These are phyloP conservation scores for Atherix ibis DNA, from an alignment of 2,888 invertebrate species.

Conservation along the genomic window DNA sequence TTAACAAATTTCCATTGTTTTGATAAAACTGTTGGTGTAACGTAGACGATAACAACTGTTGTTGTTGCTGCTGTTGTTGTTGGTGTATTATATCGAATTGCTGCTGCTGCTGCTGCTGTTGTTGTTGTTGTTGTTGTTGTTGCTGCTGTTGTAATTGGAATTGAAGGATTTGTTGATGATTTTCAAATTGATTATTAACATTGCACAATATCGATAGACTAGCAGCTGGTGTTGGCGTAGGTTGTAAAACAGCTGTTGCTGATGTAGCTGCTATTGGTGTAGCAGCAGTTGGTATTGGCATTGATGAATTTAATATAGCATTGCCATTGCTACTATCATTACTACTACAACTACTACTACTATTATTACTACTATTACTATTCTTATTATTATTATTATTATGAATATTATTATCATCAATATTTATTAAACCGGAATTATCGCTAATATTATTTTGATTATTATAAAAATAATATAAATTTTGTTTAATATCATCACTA, in stretches of 20 bases:
- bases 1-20: no score
- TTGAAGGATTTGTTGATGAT: conserved; percentile 15
- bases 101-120: conserved; percentile 9
- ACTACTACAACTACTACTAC: no score
- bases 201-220: not conserved
- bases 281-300: conserved; percentile 5
- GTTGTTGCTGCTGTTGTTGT: conserved; percentile 3
- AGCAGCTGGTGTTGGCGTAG: not conserved
- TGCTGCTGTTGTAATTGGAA: conserved; percentile 19
- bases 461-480: no score
- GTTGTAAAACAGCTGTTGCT: not conserved
- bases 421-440: no score
- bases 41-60: conserved; percentile 4
- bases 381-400: no score
- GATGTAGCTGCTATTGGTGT: conserved; percentile 2
- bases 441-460: no score
- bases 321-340: no score
- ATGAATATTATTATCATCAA: no score
- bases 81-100: no score
- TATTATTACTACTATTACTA: no score
- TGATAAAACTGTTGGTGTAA: conserved; percentile 1
- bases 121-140: conserved; percentile 21
- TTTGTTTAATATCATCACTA: no score
- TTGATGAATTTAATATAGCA: conserved; percentile 3
- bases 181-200: conserved; percentile 2